phyloP scores from a whole-genome alignment of 2,888 invertebrate species.

The Dolomedes plantarius region DNA sequence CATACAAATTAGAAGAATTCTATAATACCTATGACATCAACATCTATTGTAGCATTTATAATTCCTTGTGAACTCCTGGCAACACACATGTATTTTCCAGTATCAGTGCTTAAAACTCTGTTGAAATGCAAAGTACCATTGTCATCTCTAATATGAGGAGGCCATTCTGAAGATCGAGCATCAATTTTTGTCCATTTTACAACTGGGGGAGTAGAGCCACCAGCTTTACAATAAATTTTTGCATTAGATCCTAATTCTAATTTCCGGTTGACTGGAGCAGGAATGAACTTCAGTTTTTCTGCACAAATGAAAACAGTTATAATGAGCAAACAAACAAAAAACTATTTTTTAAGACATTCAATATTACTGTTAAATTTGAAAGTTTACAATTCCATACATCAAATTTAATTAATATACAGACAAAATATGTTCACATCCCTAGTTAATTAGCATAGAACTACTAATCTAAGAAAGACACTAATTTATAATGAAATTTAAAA shows the following conservation, averaged over 20 bases:
- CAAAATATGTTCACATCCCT: too few relatives aligned
- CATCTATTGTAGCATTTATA: slow-evolving; percentile 88
- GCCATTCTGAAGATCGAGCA: slow-evolving; percentile 80
- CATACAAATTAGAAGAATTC: too few relatives aligned
- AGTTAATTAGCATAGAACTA: not conserved
- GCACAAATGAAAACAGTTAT: too few relatives aligned
- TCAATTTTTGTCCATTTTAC: slow-evolving; percentile 83
- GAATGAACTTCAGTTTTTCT: slow-evolving; percentile 90
- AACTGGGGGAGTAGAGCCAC: slow-evolving; percentile 84
- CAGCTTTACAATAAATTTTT: slow-evolving; percentile 93
- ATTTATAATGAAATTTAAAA: too few relatives aligned
- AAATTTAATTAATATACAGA: too few relatives aligned
- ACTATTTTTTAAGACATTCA: not conserved
- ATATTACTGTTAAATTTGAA: too few relatives aligned
- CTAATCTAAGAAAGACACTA: not conserved
- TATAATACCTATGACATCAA: slow-evolving; percentile 91
- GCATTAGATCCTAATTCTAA: slow-evolving; percentile 87
- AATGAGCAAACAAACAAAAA: too few relatives aligned
- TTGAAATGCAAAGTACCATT: slow-evolving; percentile 91
- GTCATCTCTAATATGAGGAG: slow-evolving; percentile 86
- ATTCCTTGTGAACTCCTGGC: slow-evolving; percentile 86
- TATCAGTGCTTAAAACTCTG: slow-evolving; percentile 82
- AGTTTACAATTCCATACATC: too few relatives aligned
- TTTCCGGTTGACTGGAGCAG: slow-evolving; percentile 88
- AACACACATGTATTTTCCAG: slow-evolving; percentile 90